Base-by-base conservation (phyloP, 2,888 invertebrate genomes). In the Chelonus formosanus region DNA sequence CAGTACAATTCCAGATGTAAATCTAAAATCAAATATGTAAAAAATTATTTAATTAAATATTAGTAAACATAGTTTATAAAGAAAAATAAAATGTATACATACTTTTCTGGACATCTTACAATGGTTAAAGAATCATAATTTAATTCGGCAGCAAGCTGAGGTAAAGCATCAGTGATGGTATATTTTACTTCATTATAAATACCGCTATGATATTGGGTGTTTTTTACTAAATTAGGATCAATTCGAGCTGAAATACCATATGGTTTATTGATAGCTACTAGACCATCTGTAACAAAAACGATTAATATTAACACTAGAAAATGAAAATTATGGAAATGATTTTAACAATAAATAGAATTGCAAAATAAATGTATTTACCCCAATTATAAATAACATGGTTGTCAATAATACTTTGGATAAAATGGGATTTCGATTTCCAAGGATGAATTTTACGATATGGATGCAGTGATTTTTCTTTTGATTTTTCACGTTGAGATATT, bases 211-310 rank as follows among this genome's bases (percentile, higher is more conserved):
- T 4, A 7, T 6, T 3, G 5, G 10, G 3, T 52, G 8, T 10
- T 44, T n/a, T 32, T 57, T 5, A 1, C 6, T 34, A 4, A 10
- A 5, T 10, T 32, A 1, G 10, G 3, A 3, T 44, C 7, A 2
- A 2, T 5, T 40, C 31, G 65, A n/a, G 67, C 48, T n/a, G 76
- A 62, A 65, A 83, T 75, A n/a, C 82, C 83, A 54, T 81, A 82
- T 0, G 83, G 83, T 70, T 83, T 83, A 67, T 80, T 83, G 43
- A 83, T 43, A 3, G 69, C 79, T 10, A 83, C 72, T 32, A 83
- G 60, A 31, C 80, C 83, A 71, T 74, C 83, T 83, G 63, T 10
- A 68, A 70, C 20, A 20, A 20, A 20, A 20, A 20, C 20, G 20
- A 20, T 20, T 4, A 7, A 54, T 5, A 65, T 10, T 7, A 10